phyloP scores from a whole-genome alignment of 2,888 invertebrate species.

The Caenorhabditis afra region DNA sequence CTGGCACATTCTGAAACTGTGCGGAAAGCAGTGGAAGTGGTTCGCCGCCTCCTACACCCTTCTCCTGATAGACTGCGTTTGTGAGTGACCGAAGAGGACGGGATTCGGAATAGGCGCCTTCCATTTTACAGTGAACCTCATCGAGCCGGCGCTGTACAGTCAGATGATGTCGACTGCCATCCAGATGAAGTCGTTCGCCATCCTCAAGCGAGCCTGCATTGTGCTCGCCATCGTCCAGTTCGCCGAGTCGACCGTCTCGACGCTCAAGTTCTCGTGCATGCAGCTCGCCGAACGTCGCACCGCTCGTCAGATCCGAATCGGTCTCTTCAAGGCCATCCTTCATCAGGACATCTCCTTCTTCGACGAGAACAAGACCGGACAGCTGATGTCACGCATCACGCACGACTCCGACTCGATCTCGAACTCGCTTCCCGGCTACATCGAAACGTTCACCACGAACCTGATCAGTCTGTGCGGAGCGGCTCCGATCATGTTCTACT shows the following conservation, averaged over 20 bases:
- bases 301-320: slow-evolving; percentile 76
- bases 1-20: slow-evolving; percentile 46
- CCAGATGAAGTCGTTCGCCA: slow-evolving; percentile 45
- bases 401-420: slow-evolving; percentile 55
- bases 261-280: slow-evolving; percentile 45
- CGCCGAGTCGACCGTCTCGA: slow-evolving; percentile 28
- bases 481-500: slow-evolving; percentile 57
- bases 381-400: slow-evolving; percentile 56
- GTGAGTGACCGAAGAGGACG: slow-evolving; percentile 35
- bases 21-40: slow-evolving; percentile 56
- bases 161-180: slow-evolving; percentile 49
- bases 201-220: slow-evolving; percentile 50
- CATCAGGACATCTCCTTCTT: slow-evolving; percentile 81
- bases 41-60: slow-evolving; percentile 40
- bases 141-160: slow-evolving; percentile 54
- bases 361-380: slow-evolving; percentile 79
- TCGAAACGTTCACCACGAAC: slow-evolving; percentile 48
- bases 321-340: slow-evolving; percentile 79
- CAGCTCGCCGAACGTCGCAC: slow-evolving; percentile 41
- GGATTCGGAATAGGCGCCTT: background rate
- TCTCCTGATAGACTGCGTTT: slow-evolving; percentile 28
- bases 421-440: slow-evolving; percentile 50
- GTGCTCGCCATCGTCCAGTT: slow-evolving; percentile 50
- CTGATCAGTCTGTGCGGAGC: slow-evolving; percentile 46
- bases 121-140: slow-evolving; percentile 48